Base-by-base conservation (phyloP, 2,797 vertebrate genomes). In the Pteronotus mesoamericanus region DNA sequence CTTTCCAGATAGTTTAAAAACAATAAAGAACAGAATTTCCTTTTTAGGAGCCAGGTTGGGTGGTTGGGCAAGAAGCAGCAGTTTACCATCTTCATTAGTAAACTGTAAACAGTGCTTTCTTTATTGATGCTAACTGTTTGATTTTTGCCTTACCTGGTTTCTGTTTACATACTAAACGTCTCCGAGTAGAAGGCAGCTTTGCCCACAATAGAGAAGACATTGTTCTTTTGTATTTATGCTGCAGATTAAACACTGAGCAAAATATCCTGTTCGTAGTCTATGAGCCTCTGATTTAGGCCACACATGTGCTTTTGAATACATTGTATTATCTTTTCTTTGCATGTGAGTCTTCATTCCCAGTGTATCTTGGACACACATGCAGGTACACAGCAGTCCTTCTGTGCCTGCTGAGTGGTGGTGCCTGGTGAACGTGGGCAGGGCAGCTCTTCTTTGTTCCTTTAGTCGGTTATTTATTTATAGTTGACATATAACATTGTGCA, bases 101-200 rank as follows among this genome's bases (percentile, higher is more conserved):
- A 95, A 86, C 86, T 59, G 84, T 93, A 75, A 95, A 86, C 92
- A 78, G 51, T 3, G 0, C 94, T 96, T 66, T 74, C 78, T 96
- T 88, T 80, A 71, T 86, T 96, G 91, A 96, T 90, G 95, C 97
- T 72, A 96, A 85, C 88, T 83, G 42, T 96, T 97, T 94, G 96
- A 91, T 92, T 97, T 97, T 97, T 95, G 66, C 95, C 93, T 95
- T 97, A 95, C 97, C 95, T 97, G 68, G 5, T 96, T 97, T 96
- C 93, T 98, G 96, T 98, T 98, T 98, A 90, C 88, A 94, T 86
- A 92, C 92, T 96, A 97, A 97, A 96, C 88, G 96, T 74, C 57
- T 77, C 91, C 93, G 86, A 95, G 89, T 74, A 78, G 92, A 96
- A 96, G 90, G 78, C 92, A 94, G 89, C 84, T 95, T 95, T 96